These are phyloP conservation scores for Carpatolechia fugitivella DNA, from an alignment of 2,888 invertebrate genomes.

Conservation along the genomic window DNA sequence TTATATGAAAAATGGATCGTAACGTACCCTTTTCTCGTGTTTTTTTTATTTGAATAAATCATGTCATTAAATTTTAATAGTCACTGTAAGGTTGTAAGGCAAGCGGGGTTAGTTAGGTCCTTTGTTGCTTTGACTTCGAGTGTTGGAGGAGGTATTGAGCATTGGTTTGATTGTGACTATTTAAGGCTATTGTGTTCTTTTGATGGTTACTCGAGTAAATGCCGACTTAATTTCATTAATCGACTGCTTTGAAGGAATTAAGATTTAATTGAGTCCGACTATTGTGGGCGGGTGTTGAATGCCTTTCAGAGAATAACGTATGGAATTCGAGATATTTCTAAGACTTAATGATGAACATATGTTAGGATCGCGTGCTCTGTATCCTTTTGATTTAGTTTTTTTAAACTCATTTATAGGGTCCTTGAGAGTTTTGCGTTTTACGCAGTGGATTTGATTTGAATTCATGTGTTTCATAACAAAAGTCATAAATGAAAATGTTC, in stretches of 20 bases:
- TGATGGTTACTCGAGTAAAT: conserved; percentile 73
- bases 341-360: conserved; percentile 65
- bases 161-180: conserved; percentile 76
- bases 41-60: conserved; percentile 73
- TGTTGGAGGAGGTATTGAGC: conserved; percentile 58
- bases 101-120: conserved; percentile 71
- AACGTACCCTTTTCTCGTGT: conserved; percentile 75
- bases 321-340: conserved; percentile 65
- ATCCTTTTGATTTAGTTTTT: conserved; percentile 34
- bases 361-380: conserved; percentile 53
- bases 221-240: conserved; percentile 79
- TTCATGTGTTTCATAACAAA: no score
- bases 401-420: conserved; percentile 11
- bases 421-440: not conserved
- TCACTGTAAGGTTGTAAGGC: conserved; percentile 66
- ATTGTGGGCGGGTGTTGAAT: conserved; percentile 52
- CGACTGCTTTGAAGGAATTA: conserved; percentile 75
- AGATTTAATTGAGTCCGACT: conserved; percentile 76
- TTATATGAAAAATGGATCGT: conserved; percentile 78
- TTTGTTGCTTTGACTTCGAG: conserved; percentile 62
- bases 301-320: conserved; percentile 49
- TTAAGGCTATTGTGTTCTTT: conserved; percentile 65
- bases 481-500: no score
- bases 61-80: conserved; percentile 80
- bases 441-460: not conserved